Conservation (phyloP, 2,113 vertebrate genomes). For the Sinocyclocheilus anophthalmus region DNA sequence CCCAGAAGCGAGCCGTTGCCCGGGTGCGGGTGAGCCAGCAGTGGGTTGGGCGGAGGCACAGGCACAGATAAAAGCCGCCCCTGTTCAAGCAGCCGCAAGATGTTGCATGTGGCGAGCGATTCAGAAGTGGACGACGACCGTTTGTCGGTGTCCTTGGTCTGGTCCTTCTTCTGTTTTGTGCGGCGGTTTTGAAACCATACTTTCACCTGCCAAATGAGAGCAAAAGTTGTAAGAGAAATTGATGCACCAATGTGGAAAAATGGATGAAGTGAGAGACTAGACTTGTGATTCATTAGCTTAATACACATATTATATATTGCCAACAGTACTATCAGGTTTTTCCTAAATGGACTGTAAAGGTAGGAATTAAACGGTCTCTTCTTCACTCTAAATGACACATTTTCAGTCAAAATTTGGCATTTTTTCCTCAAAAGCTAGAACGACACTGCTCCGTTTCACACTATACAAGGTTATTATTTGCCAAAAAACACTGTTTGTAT, state of each 20-base stretch:
- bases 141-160: slow-evolving; percentile 91
- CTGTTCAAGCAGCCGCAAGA: slow-evolving; percentile 90
- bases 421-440: too few species aligned
- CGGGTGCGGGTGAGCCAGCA: slow-evolving; percentile 72
- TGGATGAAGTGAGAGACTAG: too few species aligned
- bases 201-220: slow-evolving; percentile 81
- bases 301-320: too few species aligned
- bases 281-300: too few species aligned
- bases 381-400: too few species aligned
- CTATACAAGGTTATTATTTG: too few species aligned
- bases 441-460: too few species aligned
- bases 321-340: too few species aligned
- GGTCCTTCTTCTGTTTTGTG: slow-evolving; percentile 98
- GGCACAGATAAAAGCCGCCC: slow-evolving; percentile 84
- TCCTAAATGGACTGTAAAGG: too few species aligned
- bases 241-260: too few species aligned
- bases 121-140: slow-evolving; percentile 79
- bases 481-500: background rate
- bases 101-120: slow-evolving; percentile 91
- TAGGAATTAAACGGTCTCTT: too few species aligned
- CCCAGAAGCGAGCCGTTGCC: slow-evolving; percentile 73
- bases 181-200: slow-evolving; percentile 97
- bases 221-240: background rate
- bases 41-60: slow-evolving; percentile 74
- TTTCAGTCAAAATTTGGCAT: too few species aligned